Conservation (phyloP, 1,140 invertebrate genomes). For the Pectinophora gossypiella region DNA sequence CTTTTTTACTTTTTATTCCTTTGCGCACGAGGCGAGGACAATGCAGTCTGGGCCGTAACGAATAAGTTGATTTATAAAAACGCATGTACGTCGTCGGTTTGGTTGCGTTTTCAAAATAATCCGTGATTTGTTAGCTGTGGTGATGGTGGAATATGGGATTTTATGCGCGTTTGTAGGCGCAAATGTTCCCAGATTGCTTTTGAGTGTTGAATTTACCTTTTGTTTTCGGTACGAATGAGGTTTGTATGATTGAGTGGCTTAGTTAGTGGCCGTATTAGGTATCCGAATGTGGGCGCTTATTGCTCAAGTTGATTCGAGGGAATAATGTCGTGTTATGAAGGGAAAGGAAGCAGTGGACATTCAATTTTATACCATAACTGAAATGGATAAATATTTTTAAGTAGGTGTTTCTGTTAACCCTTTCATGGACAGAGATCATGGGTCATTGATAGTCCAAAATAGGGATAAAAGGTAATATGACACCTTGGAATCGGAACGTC, state of each 20-base stretch:
- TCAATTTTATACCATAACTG: too few relatives aligned
- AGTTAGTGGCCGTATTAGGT: too few relatives aligned
- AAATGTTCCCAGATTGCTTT: neutral
- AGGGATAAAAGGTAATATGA: too few relatives aligned
- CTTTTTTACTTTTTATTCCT: slow-evolving; percentile 31
- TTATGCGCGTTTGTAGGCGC: slow-evolving; percentile 3
- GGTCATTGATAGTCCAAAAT: too few relatives aligned
- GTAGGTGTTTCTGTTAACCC: too few relatives aligned
- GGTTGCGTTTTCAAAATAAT: slow-evolving; percentile 2
- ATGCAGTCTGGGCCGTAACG: slow-evolving; percentile 47
- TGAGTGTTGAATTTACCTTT: neutral
- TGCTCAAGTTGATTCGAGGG: too few relatives aligned
- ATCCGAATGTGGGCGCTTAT: too few relatives aligned
- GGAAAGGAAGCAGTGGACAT: too few relatives aligned
- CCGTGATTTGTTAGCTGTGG: neutral
- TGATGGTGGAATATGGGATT: neutral
- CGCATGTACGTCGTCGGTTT: slow-evolving; percentile 29
- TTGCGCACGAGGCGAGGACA: slow-evolving; percentile 34
- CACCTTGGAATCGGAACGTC: too few relatives aligned
- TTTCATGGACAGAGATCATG: too few relatives aligned
- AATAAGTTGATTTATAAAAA: slow-evolving; percentile 56
- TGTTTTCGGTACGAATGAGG: neutral
- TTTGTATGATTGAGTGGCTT: neutral
- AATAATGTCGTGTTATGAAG: too few relatives aligned
- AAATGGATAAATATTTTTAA: too few relatives aligned